A percentile compares a stretch with the other conserved stretches of the same genome.
phyloP scores from a whole-genome alignment of 2,888 invertebrate genomes.

The Kuschelorhynchus macadamiae region DNA sequence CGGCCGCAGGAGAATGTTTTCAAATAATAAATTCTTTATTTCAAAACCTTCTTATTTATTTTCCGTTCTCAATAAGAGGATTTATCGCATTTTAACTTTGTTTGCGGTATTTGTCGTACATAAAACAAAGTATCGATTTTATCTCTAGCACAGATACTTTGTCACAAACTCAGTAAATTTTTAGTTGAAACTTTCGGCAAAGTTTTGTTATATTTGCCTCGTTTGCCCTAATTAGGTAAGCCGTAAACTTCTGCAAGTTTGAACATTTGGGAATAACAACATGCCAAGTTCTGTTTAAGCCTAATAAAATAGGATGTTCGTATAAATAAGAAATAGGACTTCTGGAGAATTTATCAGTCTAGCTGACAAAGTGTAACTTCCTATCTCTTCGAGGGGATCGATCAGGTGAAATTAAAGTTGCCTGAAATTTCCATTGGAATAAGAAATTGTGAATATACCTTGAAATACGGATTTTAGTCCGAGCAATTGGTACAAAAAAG shows the following conservation, averaged over 20 bases:
- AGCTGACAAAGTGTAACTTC: too few relatives aligned
- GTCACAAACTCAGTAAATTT: background rate
- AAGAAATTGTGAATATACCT: too few relatives aligned
- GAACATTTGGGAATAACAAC: conserved; percentile 22
- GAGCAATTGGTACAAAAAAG: too few relatives aligned
- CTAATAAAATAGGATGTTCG: conserved; percentile 8
- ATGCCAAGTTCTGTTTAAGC: conserved; percentile 22
- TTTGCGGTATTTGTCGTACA: background rate
- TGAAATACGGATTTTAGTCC: too few relatives aligned
- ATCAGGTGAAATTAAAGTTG: too few relatives aligned
- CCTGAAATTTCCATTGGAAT: too few relatives aligned
- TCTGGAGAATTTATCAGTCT: conserved; percentile 12
- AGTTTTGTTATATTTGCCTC: conserved; percentile 3
- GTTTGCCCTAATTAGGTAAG: conserved; percentile 1
- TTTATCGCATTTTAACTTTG: conserved; percentile 6
- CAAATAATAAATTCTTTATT: too few relatives aligned
- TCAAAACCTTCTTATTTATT: too few relatives aligned
- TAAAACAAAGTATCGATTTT: background rate
- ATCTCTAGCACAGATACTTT: background rate
- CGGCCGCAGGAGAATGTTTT: too few relatives aligned
- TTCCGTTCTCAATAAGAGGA: too few relatives aligned
- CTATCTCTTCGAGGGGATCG: too few relatives aligned
- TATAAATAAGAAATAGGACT: conserved; percentile 17
- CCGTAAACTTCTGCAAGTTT: conserved; percentile 18
- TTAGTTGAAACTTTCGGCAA: background rate